Evolutionary conservation across 2,888 invertebrate genomes (phyloP), one percentile per base, ranked within the genome.

Genomic region (Pyrgus malvae): DNA sequence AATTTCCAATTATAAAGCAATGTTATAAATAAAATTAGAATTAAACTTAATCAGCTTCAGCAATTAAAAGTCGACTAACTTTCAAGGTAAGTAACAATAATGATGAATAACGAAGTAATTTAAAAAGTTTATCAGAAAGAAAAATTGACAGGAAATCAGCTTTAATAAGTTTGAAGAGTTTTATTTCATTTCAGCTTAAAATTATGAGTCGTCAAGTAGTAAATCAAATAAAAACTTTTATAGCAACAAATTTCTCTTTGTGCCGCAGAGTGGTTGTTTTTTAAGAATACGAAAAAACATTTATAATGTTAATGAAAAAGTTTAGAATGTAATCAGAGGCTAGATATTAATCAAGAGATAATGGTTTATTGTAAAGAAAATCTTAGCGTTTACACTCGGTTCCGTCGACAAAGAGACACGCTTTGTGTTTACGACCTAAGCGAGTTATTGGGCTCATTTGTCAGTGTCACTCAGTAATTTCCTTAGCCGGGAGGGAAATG

Each of bases 401-500:
- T 55, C 42, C 45, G 7, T 27, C 27, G 37, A 50, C 45, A 31
- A 49, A 37, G 48, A 50, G 33, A 50, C 40, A 46, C 44, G 41
- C 19, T 55, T 58, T 59, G 72, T 72, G 73, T 76, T 73, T 73
- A 73, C 69, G 74, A 73, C 73, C 70, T 71, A 65, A 65, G 72
- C 72, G 75, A 83, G 76, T 83, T 83, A 84, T 84, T 82, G 82
- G 78, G 74, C 73, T 78, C 80, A 86, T 87, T 77, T 80, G 80
- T 87, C 86, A 84, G 73, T 76, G 85, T 80, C 83, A 74, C 78
- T 78, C 73, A 74, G 80, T 82, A 82, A 86, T 84, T 83, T 83
- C 76, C 80, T 78, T 74, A 74, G 74, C 72, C 67, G 69, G 65
- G 68, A 70, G 76, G 73, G 72, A 75, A 79, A 80, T 77, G 78